Base-by-base conservation (phyloP, 2,888 invertebrate genomes). In the Sabellastarte sp. region DNA sequence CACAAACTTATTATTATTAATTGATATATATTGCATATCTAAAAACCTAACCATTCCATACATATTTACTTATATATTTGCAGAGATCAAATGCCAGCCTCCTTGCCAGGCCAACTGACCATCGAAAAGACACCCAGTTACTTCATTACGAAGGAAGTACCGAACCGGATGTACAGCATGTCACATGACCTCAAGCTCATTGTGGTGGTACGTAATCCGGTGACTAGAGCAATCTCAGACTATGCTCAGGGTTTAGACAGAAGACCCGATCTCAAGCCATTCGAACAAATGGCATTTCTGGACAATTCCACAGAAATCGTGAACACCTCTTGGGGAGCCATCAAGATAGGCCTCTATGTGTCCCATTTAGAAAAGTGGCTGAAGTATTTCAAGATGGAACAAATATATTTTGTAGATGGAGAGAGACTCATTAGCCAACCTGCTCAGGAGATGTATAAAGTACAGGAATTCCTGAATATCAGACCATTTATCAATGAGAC, bases 91-190 rank as follows among this genome's bases (percentile, higher is more conserved):
- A 95, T 95, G 95, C 95, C 95, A 0, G 88, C 90, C 2, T 93
- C 93, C 0, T 84, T 91, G 53, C 89, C 90, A 75, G 90, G 91
- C 0, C 93, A 95, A 83, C 88, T 94, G 63, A 93, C 94, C 10
- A 92, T 95, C 88, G 95, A 95, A 83, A 95, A 95, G 83, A 93
- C 94, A 0, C 95, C 95, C 0, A 92, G 92, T 56, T 95, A 95
- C 80, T 94, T 94, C 87, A 91, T 95, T 64, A 93, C 93, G 1
- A 88, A 89, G 69, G 91, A 92, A 64, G 93, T 91, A 1, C 93
- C 95, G 0, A 87, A 88, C 67, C 86, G 93, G 53, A 90, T 94
- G 5, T 89, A 89, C 75, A 89, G 90, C 67, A 93, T 94, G 93
- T 92, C 93, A 79, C 90, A 90, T 0, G 87, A 89, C 57, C 90